Percentiles rank a stretch among this genome's conserved stretches.
phyloP scores from a whole-genome alignment of 2,888 invertebrate genomes.

The Merodon equestris region DNA sequence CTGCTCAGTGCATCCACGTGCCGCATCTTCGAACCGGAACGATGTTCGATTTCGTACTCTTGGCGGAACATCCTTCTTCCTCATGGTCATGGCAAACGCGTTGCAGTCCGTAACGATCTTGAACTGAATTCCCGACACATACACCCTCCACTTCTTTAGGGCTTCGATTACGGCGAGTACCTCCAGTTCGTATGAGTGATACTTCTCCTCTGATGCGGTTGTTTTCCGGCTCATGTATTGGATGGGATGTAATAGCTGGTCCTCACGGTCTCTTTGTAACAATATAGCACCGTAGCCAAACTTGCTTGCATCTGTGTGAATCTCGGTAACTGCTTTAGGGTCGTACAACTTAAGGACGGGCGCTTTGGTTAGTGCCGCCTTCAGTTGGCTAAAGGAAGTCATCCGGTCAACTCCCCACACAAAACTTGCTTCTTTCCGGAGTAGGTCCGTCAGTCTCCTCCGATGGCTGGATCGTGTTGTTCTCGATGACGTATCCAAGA shows the following conservation, averaged over 20 bases:
- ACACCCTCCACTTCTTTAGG: too few relatives aligned
- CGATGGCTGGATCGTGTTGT: slow-evolving; percentile 43
- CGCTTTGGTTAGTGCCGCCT: background rate
- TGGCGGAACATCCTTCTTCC: background rate
- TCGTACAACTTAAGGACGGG: background rate
- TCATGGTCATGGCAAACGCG: slow-evolving; percentile 4
- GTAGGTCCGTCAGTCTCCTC: slow-evolving; percentile 24
- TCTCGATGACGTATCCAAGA: slow-evolving; percentile 47
- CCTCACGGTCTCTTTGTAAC: slow-evolving; percentile 69
- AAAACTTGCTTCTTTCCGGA: background rate
- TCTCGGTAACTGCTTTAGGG: background rate
- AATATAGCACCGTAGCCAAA: slow-evolving; percentile 72
- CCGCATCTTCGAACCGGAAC: too few relatives aligned
- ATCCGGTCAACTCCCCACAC: background rate
- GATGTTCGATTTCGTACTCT: too few relatives aligned
- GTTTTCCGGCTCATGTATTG: too few relatives aligned
- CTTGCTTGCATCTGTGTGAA: slow-evolving; percentile 5
- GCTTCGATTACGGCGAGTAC: too few relatives aligned
- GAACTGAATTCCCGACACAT: too few relatives aligned
- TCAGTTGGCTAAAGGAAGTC: background rate
- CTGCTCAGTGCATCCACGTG: background rate
- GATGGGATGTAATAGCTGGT: slow-evolving; percentile 4
- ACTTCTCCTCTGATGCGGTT: too few relatives aligned
- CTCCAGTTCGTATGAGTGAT: too few relatives aligned
- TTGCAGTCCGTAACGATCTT: too few relatives aligned